Percentiles rank a stretch among this genome's conserved stretches.
Conservation (phyloP, 2,113 vertebrate species). For the Laterallus jamaicensis region DNA sequence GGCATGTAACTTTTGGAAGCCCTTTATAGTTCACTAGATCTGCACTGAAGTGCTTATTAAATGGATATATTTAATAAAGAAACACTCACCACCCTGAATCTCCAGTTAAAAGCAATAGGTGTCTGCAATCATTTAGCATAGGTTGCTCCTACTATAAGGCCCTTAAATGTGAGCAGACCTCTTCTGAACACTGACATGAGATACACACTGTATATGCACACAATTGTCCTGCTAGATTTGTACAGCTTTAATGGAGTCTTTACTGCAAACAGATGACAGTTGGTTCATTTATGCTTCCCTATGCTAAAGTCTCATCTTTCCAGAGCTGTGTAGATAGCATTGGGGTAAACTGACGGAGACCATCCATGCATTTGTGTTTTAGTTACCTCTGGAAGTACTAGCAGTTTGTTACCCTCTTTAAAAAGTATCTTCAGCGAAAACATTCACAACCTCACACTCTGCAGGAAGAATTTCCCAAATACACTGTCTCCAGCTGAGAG, state of each 20-base stretch:
- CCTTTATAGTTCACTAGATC: neutral
- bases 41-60: neutral
- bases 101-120: neutral
- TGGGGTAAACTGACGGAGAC: neutral
- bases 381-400: neutral
- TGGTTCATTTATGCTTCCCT: neutral
- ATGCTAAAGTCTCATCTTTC: neutral
- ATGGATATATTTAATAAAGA: neutral
- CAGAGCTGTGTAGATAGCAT: neutral
- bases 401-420: neutral
- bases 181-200: neutral
- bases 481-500: neutral
- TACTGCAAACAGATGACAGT: neutral
- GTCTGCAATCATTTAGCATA: neutral
- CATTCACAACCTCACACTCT: neutral
- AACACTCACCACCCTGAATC: neutral
- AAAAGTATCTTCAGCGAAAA: neutral
- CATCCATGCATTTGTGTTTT: neutral
- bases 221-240: neutral
- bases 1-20: neutral
- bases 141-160: neutral
- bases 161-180: neutral
- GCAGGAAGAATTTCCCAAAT: neutral
- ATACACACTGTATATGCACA: neutral
- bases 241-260: neutral